Evolutionary conservation across 2,113 vertebrate genomes (phyloP).

Genomic region (Psephotus haematonotus): DNA sequence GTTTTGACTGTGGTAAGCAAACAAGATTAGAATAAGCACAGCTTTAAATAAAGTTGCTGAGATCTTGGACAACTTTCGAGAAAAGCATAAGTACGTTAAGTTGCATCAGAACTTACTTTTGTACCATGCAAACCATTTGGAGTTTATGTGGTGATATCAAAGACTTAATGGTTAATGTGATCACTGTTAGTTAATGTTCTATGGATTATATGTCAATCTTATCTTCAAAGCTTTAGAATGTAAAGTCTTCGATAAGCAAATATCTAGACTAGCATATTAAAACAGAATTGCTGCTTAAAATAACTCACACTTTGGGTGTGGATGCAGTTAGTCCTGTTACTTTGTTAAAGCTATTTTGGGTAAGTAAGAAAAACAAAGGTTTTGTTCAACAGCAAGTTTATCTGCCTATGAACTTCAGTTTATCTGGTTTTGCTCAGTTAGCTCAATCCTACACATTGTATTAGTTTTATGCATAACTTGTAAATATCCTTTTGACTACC

Average conservation of each 20-base stretch:
- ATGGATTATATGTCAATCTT: not conserved
- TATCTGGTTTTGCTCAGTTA: not conserved
- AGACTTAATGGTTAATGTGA: not conserved
- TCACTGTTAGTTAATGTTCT: not conserved
- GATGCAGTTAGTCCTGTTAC: not conserved
- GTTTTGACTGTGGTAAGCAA: not conserved
- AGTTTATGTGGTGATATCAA: not conserved
- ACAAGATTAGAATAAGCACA: not conserved
- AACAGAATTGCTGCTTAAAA: constrained; percentile 11
- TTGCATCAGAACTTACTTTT: constrained; percentile 19
- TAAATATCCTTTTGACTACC: not conserved
- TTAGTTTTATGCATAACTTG: not conserved
- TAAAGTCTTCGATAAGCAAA: not conserved
- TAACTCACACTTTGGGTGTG: not conserved
- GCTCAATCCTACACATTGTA: not conserved
- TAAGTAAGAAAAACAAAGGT: not conserved
- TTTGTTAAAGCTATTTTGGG: constrained; percentile 26
- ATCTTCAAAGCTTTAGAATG: not conserved
- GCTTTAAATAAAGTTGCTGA: not conserved
- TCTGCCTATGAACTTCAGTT: not conserved
- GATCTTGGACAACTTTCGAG: not conserved
- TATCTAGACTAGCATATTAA: not conserved
- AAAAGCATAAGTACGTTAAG: not conserved
- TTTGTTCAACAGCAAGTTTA: not conserved
- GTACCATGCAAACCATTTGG: not conserved